A percentile compares a stretch with the other conserved stretches of the same genome.
Evolutionary conservation across 2,888 invertebrate genomes (phyloP).

Genomic region (Drosophila antonietae): DNA sequence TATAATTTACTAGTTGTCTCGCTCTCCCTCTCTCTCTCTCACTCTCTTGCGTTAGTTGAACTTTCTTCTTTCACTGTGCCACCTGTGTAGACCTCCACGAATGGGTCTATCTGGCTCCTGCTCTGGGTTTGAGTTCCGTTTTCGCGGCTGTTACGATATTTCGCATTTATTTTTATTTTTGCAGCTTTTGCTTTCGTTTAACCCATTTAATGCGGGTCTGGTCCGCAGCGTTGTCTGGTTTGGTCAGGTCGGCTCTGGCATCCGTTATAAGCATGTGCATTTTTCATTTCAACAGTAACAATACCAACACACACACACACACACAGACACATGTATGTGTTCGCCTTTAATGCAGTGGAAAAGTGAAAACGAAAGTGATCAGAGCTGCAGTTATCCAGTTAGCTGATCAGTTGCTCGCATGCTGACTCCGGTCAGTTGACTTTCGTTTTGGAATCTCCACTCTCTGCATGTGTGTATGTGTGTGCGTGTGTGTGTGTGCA

Average conservation of each 20-base stretch:
- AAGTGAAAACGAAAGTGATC: conserved; percentile 81
- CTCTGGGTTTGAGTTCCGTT: conserved; percentile 64
- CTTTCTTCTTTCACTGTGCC: conserved; percentile 79
- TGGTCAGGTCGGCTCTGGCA: conserved; percentile 43
- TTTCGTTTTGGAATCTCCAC: conserved; percentile 60
- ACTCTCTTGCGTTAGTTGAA: conserved; percentile 44
- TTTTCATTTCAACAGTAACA: conserved; percentile 46
- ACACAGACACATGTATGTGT: conserved; percentile 16
- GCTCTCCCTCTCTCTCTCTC: neutral
- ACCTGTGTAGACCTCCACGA: conserved; percentile 58
- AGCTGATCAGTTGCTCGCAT: conserved; percentile 51
- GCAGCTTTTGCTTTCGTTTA: conserved; percentile 77
- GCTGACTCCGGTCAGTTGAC: conserved; percentile 63
- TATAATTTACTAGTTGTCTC: conserved; percentile 57
- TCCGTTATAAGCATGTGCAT: conserved; percentile 64
- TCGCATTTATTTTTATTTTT: conserved; percentile 44
- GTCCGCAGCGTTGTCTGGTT: conserved; percentile 12
- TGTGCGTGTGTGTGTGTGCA: conserved; percentile 14
- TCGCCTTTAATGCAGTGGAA: conserved; percentile 77
- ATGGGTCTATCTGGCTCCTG: conserved; percentile 10
- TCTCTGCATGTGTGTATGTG: conserved; percentile 2
- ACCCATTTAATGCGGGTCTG: conserved; percentile 73
- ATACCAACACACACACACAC: conserved; percentile 40
- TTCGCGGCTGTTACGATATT: conserved; percentile 64
- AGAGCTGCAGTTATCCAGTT: conserved; percentile 56